These are phyloP conservation scores for Oedothorax gibbosus DNA, from an alignment of 1,140 invertebrate genomes.

Conservation along the genomic window DNA sequence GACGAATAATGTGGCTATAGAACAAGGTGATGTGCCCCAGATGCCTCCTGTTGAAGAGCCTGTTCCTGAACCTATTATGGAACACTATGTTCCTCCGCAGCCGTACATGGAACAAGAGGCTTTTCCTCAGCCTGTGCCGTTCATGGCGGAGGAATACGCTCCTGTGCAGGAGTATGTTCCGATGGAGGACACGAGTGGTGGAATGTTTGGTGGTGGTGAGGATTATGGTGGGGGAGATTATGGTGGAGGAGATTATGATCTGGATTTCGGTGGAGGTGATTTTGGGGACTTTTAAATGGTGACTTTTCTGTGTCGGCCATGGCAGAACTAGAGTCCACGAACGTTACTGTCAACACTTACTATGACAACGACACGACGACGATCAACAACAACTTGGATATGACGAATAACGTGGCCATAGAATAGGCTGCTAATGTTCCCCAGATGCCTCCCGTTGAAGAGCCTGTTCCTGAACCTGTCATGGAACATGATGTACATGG, in stretches of 20 bases:
- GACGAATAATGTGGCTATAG: constrained; percentile 24
- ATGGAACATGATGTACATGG: too few relatives aligned
- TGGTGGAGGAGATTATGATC: constrained; percentile 20
- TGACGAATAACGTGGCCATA: constrained; percentile 23
- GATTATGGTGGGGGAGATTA: not conserved
- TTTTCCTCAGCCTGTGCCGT: not conserved
- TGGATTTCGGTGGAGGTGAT: constrained; percentile 48
- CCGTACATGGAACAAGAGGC: too few relatives aligned
- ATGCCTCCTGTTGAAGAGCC: constrained; percentile 6
- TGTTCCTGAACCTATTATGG: too few relatives aligned
- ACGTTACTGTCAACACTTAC: constrained; percentile 46
- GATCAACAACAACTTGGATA: constrained; percentile 46
- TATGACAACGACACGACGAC: constrained; percentile 47
- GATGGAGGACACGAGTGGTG: constrained; percentile 1
- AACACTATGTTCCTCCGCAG: too few relatives aligned
- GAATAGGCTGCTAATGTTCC: constrained; percentile 15
- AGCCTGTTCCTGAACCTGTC: too few relatives aligned
- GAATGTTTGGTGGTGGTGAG: constrained; percentile 15
- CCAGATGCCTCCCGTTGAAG: not conserved
- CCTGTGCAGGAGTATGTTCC: not conserved
- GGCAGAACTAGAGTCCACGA: too few relatives aligned
- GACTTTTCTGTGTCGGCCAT: too few relatives aligned
- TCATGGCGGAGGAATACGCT: constrained; percentile 6
- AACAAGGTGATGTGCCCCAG: constrained; percentile 11
- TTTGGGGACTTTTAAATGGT: constrained; percentile 50